Percentiles rank a stretch among this genome's conserved stretches.
phyloP scores from a whole-genome alignment of 2,797 vertebrate species.

The Craterocephalus amniculus region DNA sequence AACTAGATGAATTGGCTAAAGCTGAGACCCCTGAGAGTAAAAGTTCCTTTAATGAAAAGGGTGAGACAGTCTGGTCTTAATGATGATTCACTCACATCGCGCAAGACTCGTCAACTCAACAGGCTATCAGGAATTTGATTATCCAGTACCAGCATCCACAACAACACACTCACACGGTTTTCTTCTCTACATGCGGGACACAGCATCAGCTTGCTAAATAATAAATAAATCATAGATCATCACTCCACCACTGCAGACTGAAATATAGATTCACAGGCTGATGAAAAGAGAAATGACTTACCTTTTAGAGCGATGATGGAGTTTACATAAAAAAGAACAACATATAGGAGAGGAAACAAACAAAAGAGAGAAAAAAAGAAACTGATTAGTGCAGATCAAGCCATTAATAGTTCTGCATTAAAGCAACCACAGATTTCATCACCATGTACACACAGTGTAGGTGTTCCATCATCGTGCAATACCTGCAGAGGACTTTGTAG shows the following conservation, averaged over 20 bases:
- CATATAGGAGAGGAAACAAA: slow-evolving; percentile 31
- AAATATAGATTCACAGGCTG: not conserved
- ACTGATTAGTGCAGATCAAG: not conserved
- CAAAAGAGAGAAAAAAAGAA: not conserved
- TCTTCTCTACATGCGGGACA: not conserved
- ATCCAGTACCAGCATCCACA: slow-evolving; percentile 5
- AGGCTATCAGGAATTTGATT: slow-evolving; percentile 1
- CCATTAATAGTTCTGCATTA: not conserved
- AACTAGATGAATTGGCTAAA: slow-evolving; percentile 33
- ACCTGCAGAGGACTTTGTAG: too few relatives aligned
- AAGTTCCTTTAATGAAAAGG: slow-evolving; percentile 18
- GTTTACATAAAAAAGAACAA: slow-evolving; percentile 17
- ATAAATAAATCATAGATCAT: not conserved
- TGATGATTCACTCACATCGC: slow-evolving; percentile 16
- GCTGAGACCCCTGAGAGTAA: slow-evolving; percentile 9
- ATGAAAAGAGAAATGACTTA: slow-evolving; percentile 11
- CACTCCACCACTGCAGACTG: not conserved
- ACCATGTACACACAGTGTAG: too few relatives aligned
- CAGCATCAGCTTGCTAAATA: slow-evolving; percentile 12
- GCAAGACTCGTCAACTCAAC: not conserved
- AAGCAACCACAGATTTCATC: too few relatives aligned
- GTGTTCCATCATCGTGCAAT: too few relatives aligned
- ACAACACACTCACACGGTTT: slow-evolving; percentile 3
- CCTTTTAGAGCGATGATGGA: slow-evolving; percentile 39
- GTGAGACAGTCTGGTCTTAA: slow-evolving; percentile 26